A percentile compares a stretch with the other conserved stretches of the same genome.
phyloP scores from a whole-genome alignment of 2,797 vertebrate species.

The Catamblyrhynchus diadema region DNA sequence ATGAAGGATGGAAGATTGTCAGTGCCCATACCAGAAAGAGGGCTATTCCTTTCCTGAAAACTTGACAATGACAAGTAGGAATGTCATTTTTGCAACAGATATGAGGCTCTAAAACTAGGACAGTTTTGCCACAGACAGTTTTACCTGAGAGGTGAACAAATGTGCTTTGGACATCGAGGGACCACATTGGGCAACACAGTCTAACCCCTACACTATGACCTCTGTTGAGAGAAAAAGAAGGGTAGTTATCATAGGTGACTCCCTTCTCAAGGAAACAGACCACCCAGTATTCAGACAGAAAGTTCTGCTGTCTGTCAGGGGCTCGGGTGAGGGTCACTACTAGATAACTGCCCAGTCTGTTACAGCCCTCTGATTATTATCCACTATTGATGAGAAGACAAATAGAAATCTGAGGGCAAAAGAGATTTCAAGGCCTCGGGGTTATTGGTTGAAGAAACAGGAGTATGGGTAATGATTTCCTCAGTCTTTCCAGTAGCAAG shows the following conservation, averaged over 20 bases:
- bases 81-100: not conserved
- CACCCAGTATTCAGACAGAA: not conserved
- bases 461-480: not conserved
- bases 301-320: not conserved
- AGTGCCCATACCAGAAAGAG: not conserved
- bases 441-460: not conserved
- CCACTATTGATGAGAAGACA: not conserved
- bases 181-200: not conserved
- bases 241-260: not conserved
- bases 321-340: accelerated
- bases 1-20: not conserved
- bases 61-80: not conserved
- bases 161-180: not conserved
- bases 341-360: not conserved
- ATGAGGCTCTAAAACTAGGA: not conserved
- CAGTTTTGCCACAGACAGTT: not conserved
- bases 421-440: not conserved
- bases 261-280: not conserved
- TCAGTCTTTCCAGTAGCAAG: not conserved
- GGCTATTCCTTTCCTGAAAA: not conserved
- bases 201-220: not conserved
- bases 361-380: not conserved
- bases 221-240: not conserved
- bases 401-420: not conserved
- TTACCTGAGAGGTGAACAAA: not conserved